These are phyloP conservation scores for Danaus chrysippus DNA, from an alignment of 2,888 invertebrate species.

Conservation along the genomic window DNA sequence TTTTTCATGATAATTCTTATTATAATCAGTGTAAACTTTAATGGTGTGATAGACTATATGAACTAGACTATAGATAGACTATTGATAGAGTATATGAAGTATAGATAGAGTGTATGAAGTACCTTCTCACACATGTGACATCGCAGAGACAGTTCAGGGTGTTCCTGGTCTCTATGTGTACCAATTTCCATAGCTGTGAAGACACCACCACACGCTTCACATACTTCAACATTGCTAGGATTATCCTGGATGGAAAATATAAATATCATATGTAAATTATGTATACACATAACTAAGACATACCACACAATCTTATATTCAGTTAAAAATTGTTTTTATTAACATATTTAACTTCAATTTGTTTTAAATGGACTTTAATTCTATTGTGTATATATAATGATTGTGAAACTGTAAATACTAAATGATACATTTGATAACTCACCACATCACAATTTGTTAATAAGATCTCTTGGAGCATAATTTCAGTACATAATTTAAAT, in stretches of 20 bases:
- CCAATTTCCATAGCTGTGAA: conserved; percentile 55
- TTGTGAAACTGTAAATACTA: too few relatives aligned
- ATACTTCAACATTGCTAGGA: conserved; percentile 44
- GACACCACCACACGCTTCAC: conserved; percentile 55
- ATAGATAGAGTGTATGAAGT: conserved; percentile 7
- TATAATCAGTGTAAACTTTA: too few relatives aligned
- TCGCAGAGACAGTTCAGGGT: conserved; percentile 70
- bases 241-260: conserved; percentile 29
- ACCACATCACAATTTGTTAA: conserved; percentile 47
- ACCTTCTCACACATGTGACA: conserved; percentile 77
- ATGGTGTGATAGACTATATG: not conserved
- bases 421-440: conserved; percentile 11
- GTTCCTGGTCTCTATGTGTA: conserved; percentile 59
- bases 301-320: not conserved
- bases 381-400: too few relatives aligned
- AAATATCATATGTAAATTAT: conserved; percentile 37
- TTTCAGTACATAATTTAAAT: conserved; percentile 42
- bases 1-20: too few relatives aligned
- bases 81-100: too few relatives aligned
- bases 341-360: too few relatives aligned
- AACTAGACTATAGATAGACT: too few relatives aligned
- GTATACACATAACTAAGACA: not conserved
- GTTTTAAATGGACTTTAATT: too few relatives aligned
- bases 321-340: too few relatives aligned
- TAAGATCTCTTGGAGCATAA: conserved; percentile 48